A percentile compares a stretch with the other conserved stretches of the same genome.
Conservation (phyloP, 2,888 invertebrate species). For the Nomada fucata region DNA sequence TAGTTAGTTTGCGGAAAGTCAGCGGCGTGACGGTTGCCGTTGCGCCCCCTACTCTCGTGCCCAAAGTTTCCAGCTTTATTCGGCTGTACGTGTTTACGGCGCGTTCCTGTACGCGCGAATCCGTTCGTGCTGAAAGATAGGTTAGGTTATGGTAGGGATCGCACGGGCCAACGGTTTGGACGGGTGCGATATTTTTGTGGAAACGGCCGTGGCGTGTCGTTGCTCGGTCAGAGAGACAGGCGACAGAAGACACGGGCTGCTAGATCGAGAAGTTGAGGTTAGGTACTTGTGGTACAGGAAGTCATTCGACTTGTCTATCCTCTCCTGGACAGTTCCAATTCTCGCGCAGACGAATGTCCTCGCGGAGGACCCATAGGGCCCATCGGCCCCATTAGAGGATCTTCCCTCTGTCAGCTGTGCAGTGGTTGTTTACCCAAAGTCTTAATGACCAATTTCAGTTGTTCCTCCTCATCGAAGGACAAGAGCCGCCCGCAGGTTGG, state of each 20-base stretch:
- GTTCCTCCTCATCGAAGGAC: conserved; percentile 38
- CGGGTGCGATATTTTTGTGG: not conserved
- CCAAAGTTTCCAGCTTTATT: conserved; percentile 61
- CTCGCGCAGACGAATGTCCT: conserved; percentile 7
- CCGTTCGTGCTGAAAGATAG: conserved; percentile 17
- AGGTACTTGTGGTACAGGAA: too few species aligned
- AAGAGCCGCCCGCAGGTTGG: conserved; percentile 16
- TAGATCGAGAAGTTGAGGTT: too few species aligned
- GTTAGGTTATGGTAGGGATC: not conserved
- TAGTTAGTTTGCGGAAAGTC: conserved; percentile 78
- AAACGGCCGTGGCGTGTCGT: too few species aligned
- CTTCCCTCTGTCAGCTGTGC: conserved; percentile 33
- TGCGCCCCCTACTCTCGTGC: conserved; percentile 56
- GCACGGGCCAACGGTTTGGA: too few species aligned
- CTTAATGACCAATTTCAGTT: conserved; percentile 69
- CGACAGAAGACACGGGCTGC: too few species aligned
- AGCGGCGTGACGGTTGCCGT: conserved; percentile 65
- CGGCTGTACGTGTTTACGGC: conserved; percentile 54
- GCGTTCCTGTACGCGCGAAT: conserved; percentile 32
- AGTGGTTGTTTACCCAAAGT: conserved; percentile 62
- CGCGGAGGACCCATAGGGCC: too few species aligned
- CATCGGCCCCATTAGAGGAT: conserved; percentile 28
- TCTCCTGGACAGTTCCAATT: conserved; percentile 18
- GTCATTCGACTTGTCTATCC: too few species aligned
- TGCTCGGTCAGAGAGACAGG: too few species aligned